Conservation (phyloP, 2,113 vertebrate species). For the Zosterops pallidus region DNA sequence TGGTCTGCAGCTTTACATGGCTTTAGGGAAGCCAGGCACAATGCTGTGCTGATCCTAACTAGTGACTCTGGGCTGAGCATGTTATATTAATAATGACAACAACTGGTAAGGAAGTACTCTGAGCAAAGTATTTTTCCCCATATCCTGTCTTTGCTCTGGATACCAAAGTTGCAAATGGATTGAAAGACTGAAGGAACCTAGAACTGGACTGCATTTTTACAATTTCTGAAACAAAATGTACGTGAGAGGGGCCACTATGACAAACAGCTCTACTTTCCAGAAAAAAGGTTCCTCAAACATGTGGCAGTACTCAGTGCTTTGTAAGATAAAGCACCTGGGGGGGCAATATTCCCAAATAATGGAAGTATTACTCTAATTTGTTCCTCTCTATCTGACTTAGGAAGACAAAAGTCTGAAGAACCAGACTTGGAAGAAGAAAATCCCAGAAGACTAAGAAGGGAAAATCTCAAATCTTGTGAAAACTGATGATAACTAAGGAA, state of each 20-base stretch:
- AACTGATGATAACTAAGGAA: not conserved
- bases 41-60: not conserved
- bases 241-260: not conserved
- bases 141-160: not conserved
- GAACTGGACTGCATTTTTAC: not conserved
- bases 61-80: not conserved
- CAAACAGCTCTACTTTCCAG: not conserved
- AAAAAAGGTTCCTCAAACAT: not conserved
- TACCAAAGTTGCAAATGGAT: not conserved
- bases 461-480: not conserved
- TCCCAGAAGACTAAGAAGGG: not conserved
- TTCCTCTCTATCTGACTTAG: not conserved
- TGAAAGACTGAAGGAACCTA: not conserved
- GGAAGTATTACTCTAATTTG: not conserved
- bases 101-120: not conserved
- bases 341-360: not conserved
- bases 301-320: not conserved
- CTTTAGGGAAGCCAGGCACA: not conserved
- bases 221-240: not conserved
- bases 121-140: not conserved
- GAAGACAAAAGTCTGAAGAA: not conserved
- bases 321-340: not conserved
- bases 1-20: not conserved
- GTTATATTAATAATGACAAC: not conserved
- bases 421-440: not conserved